phyloP scores from a whole-genome alignment of 2,888 invertebrate genomes.

The Drosophila longiperda region DNA sequence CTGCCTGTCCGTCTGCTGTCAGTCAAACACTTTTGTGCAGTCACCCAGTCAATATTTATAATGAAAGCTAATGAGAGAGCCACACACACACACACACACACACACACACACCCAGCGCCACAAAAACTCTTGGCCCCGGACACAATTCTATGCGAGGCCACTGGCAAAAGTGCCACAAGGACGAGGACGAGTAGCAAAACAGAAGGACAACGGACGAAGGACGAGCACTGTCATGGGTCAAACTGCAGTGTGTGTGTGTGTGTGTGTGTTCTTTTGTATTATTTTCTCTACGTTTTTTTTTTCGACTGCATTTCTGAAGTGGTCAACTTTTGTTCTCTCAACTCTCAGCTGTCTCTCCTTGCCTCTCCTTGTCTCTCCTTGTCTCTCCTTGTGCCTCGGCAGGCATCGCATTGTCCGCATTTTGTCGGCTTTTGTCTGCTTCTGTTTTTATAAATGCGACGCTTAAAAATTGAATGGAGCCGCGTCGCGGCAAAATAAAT shows the following conservation, averaged over 20 bases:
- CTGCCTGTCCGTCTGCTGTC: slow-evolving; percentile 41
- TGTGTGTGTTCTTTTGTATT: slow-evolving; percentile 14
- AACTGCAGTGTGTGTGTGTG: slow-evolving; percentile 16
- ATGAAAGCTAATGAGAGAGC: slow-evolving; percentile 76
- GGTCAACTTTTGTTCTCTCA: slow-evolving; percentile 40
- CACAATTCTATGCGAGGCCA: slow-evolving; percentile 16
- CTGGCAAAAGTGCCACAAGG: not conserved
- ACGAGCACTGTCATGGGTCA: slow-evolving; percentile 22
- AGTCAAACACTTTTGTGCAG: slow-evolving; percentile 64
- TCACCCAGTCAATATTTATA: slow-evolving; percentile 77
- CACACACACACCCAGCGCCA: slow-evolving; percentile 17
- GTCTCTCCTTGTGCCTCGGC: not conserved
- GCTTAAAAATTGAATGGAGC: slow-evolving; percentile 58
- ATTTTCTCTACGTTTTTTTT: not conserved
- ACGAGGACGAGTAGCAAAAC: slow-evolving; percentile 3
- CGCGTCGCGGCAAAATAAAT: slow-evolving; percentile 71
- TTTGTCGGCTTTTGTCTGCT: slow-evolving; percentile 64
- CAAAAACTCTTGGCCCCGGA: slow-evolving; percentile 22
- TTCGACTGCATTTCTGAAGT: slow-evolving; percentile 44
- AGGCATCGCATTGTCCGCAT: slow-evolving; percentile 43
- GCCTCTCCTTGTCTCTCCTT: not conserved
- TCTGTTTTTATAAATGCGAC: slow-evolving; percentile 52
- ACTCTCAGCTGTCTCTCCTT: not conserved
- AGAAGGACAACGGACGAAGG: slow-evolving; percentile 1
- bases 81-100: slow-evolving; percentile 17